These are phyloP conservation scores for Leucosticte australis DNA, from an alignment of 2,113 vertebrate genomes.

Conservation along the genomic window DNA sequence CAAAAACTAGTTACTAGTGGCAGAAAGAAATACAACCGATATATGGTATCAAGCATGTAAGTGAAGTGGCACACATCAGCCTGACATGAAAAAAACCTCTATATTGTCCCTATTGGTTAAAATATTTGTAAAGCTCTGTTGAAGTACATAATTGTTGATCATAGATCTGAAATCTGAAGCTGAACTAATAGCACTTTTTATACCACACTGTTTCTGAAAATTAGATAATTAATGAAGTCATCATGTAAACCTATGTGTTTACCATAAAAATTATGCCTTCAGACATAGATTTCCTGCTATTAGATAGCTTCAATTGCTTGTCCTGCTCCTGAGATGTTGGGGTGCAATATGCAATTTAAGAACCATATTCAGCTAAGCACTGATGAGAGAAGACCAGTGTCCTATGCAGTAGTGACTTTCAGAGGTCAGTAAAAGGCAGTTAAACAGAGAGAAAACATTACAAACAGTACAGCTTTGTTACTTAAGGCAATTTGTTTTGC, in stretches of 20 bases:
- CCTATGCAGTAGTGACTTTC: not conserved
- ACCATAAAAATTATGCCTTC: not conserved
- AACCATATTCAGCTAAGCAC: not conserved
- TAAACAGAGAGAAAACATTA: not conserved
- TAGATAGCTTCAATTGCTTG: not conserved
- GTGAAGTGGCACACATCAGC: not conserved
- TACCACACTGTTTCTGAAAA: not conserved
- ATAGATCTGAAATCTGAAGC: not conserved
- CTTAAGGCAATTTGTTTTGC: not conserved
- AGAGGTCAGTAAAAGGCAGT: not conserved
- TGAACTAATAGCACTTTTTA: not conserved
- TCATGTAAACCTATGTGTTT: not conserved
- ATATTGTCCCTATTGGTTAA: not conserved
- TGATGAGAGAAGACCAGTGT: not conserved
- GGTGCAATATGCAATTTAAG: not conserved
- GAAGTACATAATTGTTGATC: not conserved
- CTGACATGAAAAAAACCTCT: not conserved
- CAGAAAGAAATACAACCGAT: not conserved
- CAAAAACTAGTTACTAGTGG: not conserved
- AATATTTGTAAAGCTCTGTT: not conserved
- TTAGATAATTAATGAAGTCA: not conserved
- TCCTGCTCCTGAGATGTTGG: not conserved
- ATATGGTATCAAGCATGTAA: rapidly evolving
- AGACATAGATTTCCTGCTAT: not conserved
- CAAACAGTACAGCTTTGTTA: not conserved